Evolutionary conservation across 2,888 invertebrate genomes (phyloP), one percentile per base, ranked within the genome.

Genomic region (Eupsilia transversa): DNA sequence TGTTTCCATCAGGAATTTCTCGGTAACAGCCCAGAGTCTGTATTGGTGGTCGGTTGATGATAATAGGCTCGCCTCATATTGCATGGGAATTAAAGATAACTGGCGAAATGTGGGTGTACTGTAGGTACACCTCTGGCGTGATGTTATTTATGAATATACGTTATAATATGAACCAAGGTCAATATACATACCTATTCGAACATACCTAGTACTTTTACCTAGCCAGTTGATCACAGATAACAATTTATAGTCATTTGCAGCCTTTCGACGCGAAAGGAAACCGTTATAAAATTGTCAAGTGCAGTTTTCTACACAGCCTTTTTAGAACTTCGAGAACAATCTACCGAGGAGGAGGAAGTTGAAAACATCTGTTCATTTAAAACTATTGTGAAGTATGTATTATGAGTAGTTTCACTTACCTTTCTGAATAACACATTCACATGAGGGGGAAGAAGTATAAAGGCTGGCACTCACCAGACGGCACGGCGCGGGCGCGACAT

Each of bases 271-370:
- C 9, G 17, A 72, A 52, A 79, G 56, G 52, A 79, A 49, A 65
- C 35, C 38, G 65, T 65, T 73, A 77, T 73, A 79, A 78, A 73
- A 73, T 78, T 63, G 72, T 67, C 43, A 52, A 72, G 63, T 54
- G 59, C 17, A 56, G 60, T 61, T 57, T 59, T 38, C 41, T 59
- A 38, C 43, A 35, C 7, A 17, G 30, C 23, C 10, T 59, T 77
- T 64, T 71, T 66, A 61, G 56, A 43, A 61, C 20, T 56, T 30
- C 38, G 33, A 35, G 33, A 27, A 43, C 17, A n/a, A 60, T 52
- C 9, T 38, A 57, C 17, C 4, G 4, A 33, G 14, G 20, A 9
- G 20, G 57, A 12, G 0, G 9, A 27, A 35, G 20, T 30, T 4
- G 2, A 2, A 23, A 7, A 27, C 14, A 30, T 9, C 41, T n/a